Evolutionary conservation across 2,797 vertebrate genomes (phyloP), one percentile per base, ranked within the genome.

Genomic region (Champsocephalus gunnari): DNA sequence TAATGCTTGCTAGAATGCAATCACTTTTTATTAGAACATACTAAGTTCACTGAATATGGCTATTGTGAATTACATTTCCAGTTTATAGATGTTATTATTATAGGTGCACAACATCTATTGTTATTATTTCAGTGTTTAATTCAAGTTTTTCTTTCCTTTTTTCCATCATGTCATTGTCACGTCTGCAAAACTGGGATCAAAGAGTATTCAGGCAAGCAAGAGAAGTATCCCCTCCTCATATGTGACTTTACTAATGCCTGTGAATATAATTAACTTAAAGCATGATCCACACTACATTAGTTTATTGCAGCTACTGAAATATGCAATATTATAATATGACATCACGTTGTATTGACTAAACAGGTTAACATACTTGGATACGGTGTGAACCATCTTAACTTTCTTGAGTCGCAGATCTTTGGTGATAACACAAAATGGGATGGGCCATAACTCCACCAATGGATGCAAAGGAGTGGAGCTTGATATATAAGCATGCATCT

Each of bases 371-470:
- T 43, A 47, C n/a, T n/a, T 45, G 17, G 7, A n/a, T 1, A 16
- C 58, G 63, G 44, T 14, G 61, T 51, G 68, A 71, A 55, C 34
- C 4, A 6, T 65, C 44, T 70, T 2, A 12, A 11, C 41, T 17
- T 3, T 34, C 53, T 50, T n/a, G 2, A 64, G 24, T 57, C 19
- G 7, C 13, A 34, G 5, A 59, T 83, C 81, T 79, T 60, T 66
- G 58, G 21, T 38, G 53, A 69, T 28, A 19, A 16, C 12, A 58
- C 3, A 75, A 41, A 80, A 54, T 63, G 89, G 89, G 87, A 54
- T 16, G 82, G 69, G 51, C 32, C 73, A 59, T 44, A 17, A 12
- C 19, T 66, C 65, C 48, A 48, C 83, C 88, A 86, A 87, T 79
- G 0, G n/a, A 7, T 17, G 34, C 16, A 1, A 43, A 56, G 53